Base-by-base conservation (phyloP, 2,113 vertebrate genomes). In the Todiramphus saurophagus region DNA sequence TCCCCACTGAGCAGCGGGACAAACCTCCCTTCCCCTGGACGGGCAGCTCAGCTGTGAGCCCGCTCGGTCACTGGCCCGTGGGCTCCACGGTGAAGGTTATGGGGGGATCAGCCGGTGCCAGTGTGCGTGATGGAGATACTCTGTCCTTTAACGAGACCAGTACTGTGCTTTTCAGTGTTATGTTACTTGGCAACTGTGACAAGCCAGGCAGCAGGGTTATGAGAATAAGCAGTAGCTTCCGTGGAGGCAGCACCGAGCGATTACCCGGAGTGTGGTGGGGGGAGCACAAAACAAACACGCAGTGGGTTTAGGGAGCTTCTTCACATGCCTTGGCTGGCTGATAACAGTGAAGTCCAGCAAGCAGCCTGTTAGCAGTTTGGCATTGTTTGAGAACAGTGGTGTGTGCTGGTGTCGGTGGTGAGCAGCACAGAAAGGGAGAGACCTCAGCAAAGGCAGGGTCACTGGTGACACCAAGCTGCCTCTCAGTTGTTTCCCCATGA, bases 211-310 rank as follows among this genome's bases (percentile, higher is more conserved):
- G 46, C 10, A 4, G 46, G 28, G 55, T 23, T 56, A 37, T 41
- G 74, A 89, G 84, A 93, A 74, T 14, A 62, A 83, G 77, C 84
- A 94, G 78, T 10, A 81, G 44, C 56, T 77, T 59, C 74, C 76
- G 66, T 1, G 0, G 48, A 89, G 31, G 73, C 84, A 83, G 48
- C 27, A 30, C 41, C 25, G 67, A 95, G 67, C 0, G 1, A 79
- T 51, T 12, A 73, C 44, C 1, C 1, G 48, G 43, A 72, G 16
- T 16, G 23, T 0, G 1, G n/a, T 6, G 37, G 0, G 7, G 41
- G 43, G 66, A 84, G n/a, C 1, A 3, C 48, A 35, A 59, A 93
- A 82, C 33, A 91, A 97, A 80, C 35, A 62, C 1, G 3, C 0
- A 0, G 41, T 2, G 37, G 25, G 4, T 90, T 88, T 70, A 37